A percentile compares a stretch with the other conserved stretches of the same genome.
These are phyloP conservation scores for Rhamphomyia laevipes DNA, from an alignment of 2,888 invertebrate genomes.

Conservation along the genomic window DNA sequence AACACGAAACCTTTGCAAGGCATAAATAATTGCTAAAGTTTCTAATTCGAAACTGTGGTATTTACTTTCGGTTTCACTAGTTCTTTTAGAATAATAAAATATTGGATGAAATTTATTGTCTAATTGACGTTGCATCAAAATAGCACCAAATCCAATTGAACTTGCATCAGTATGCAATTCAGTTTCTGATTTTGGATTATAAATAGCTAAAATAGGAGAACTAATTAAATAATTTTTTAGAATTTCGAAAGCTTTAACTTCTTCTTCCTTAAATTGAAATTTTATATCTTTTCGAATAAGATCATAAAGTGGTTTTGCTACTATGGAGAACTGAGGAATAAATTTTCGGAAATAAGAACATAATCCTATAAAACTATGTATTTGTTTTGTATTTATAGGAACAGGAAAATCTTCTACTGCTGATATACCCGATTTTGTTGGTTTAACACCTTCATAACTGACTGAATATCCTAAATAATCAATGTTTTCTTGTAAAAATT, in stretches of 20 bases:
- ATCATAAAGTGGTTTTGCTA: slow-evolving; percentile 5
- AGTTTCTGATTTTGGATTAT: background rate
- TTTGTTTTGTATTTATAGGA: slow-evolving; percentile 15
- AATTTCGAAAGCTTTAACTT: too few relatives aligned
- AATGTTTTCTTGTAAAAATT: background rate
- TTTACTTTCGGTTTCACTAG: background rate
- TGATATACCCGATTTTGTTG: slow-evolving; percentile 6
- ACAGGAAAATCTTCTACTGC: slow-evolving; percentile 8
- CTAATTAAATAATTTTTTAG: background rate
- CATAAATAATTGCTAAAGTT: background rate
- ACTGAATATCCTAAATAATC: slow-evolving; percentile 2
- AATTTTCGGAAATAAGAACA: slow-evolving; percentile 6
- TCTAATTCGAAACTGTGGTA: background rate
- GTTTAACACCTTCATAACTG: slow-evolving; percentile 5
- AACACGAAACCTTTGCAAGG: background rate
- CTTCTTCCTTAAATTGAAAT: background rate
- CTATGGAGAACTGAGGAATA: slow-evolving; percentile 2
- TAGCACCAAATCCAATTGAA: slow-evolving; percentile 17
- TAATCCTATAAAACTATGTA: slow-evolving; percentile 13
- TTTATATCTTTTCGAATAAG: background rate
- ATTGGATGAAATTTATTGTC: background rate
- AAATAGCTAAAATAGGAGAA: background rate
- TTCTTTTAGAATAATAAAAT: background rate
- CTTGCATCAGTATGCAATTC: slow-evolving; percentile 5
- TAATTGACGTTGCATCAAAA: slow-evolving; percentile 16